These are phyloP conservation scores for Pachydiplax longipennis DNA, from an alignment of 2,888 invertebrate genomes.

Conservation along the genomic window DNA sequence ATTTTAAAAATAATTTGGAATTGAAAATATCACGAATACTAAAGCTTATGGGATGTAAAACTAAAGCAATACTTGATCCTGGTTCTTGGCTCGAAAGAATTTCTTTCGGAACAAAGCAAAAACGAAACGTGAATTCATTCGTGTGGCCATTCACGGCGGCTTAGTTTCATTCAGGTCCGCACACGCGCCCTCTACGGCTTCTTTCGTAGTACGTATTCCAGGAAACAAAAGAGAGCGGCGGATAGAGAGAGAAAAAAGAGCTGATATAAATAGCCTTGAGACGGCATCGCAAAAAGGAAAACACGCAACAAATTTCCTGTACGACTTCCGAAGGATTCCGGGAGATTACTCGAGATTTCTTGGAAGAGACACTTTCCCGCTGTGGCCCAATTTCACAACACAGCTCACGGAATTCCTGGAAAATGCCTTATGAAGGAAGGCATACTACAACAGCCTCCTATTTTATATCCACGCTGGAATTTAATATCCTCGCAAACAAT, in stretches of 20 bases:
- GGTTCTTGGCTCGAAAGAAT: no score
- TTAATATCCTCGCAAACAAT: background rate
- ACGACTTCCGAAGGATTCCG: slow-evolving; percentile 41
- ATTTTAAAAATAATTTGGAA: no score
- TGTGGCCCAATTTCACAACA: slow-evolving; percentile 37
- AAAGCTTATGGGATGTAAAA: no score
- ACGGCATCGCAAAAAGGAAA: slow-evolving; percentile 23
- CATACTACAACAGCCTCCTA: background rate
- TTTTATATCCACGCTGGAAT: background rate
- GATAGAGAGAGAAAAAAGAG: background rate
- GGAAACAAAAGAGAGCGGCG: background rate
- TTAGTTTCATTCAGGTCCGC: background rate
- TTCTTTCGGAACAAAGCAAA: no score
- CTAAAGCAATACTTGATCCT: no score
- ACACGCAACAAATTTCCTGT: slow-evolving; percentile 29
- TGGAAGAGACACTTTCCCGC: slow-evolving; percentile 18
- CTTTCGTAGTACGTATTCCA: slow-evolving; percentile 2
- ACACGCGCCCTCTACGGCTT: background rate
- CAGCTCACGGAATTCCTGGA: slow-evolving; percentile 37
- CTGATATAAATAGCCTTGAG: slow-evolving; percentile 37
- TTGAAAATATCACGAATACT: no score
- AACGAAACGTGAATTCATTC: background rate
- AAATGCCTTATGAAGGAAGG: slow-evolving; percentile 31
- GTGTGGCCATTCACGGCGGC: background rate
- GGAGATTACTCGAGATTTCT: slow-evolving; percentile 40